Evolutionary conservation across 2,888 invertebrate species (phyloP).

Genomic region (Limnephilus auricula): DNA sequence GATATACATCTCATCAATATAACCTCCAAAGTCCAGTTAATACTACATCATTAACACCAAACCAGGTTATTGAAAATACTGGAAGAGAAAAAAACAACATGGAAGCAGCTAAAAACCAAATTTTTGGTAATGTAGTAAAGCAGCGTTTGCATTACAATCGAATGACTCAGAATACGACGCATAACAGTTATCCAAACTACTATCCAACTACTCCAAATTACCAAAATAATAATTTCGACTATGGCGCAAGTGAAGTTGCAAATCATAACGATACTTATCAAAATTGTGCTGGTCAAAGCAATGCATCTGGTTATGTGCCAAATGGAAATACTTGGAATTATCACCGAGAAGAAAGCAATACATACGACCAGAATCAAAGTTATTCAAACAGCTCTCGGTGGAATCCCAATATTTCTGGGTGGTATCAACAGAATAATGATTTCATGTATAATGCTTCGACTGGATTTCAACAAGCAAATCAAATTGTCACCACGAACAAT

Average conservation of each 20-base stretch:
- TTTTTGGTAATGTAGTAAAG: background rate
- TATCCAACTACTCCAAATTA: no score
- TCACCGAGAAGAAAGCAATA: background rate
- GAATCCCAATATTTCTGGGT: background rate
- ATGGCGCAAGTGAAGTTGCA: no score
- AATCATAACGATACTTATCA: background rate
- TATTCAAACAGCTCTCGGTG: background rate
- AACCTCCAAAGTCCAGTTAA: background rate
- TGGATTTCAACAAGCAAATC: background rate
- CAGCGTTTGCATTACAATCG: no score
- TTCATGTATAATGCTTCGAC: background rate
- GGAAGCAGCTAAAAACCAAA: background rate
- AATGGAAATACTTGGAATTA: background rate
- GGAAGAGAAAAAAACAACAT: background rate
- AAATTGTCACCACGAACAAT: background rate
- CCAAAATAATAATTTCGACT: background rate
- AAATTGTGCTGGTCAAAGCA: background rate
- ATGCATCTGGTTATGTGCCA: background rate
- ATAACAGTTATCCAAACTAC: background rate
- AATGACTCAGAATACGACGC: background rate
- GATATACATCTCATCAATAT: background rate
- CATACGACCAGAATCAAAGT: background rate
- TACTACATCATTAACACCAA: background rate
- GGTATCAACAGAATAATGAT: background rate
- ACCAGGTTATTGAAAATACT: background rate